These are phyloP conservation scores for Acipenser ruthenus DNA, from an alignment of 2,797 vertebrate genomes.

Conservation along the genomic window DNA sequence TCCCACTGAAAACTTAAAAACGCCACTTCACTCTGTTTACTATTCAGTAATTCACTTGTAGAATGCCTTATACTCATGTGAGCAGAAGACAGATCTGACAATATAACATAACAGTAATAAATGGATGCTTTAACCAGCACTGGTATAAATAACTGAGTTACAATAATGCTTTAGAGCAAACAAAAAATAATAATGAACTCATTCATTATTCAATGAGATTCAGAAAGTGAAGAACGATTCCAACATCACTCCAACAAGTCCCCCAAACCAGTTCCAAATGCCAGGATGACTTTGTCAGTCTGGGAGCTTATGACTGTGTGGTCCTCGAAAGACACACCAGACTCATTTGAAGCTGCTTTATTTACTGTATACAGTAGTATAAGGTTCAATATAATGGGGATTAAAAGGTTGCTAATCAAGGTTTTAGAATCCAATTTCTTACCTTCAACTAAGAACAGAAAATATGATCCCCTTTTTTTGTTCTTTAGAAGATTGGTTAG, in stretches of 20 bases:
- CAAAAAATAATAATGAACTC: neutral
- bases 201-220: neutral
- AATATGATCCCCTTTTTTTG: no score
- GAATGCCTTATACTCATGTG: neutral
- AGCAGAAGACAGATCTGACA: neutral
- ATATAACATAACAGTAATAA: neutral
- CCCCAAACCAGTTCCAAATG: neutral
- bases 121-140: neutral
- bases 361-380: no score
- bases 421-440: no score
- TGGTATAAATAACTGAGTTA: neutral
- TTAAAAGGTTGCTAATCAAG: no score
- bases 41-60: neutral
- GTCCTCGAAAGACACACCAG: no score
- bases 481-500: no score
- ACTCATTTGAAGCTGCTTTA: no score
- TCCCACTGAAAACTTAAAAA: no score
- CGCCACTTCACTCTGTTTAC: neutral
- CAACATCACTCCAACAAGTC: no score
- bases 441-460: no score
- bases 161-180: neutral
- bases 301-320: no score
- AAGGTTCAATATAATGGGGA: no score
- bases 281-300: neutral
- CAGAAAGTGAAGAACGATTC: neutral